phyloP scores from a whole-genome alignment of 1,140 invertebrate genomes.

The Leucophenga varia region DNA sequence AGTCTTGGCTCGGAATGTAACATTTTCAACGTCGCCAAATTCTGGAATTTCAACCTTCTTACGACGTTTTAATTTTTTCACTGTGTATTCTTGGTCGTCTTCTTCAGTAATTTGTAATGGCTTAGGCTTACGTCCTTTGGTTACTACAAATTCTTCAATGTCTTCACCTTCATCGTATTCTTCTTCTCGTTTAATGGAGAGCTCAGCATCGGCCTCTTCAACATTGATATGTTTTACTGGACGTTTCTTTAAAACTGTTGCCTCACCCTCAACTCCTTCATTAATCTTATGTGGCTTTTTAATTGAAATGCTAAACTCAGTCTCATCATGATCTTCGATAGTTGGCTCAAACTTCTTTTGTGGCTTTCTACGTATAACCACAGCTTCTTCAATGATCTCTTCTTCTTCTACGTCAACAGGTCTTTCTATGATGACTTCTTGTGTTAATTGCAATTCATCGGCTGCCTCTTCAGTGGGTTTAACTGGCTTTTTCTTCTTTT shows the following conservation, averaged over 20 bases:
- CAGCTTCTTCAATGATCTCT: conserved; percentile 46
- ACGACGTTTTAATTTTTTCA: conserved; percentile 69
- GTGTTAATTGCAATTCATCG: conserved; percentile 58
- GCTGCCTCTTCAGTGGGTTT: conserved; percentile 52
- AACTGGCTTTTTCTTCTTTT: conserved; percentile 54
- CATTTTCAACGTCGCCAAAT: conserved; percentile 70
- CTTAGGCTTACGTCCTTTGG: conserved; percentile 42
- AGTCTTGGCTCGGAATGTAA: conserved; percentile 71
- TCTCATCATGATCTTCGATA: conserved; percentile 45
- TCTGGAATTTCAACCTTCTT: conserved; percentile 67
- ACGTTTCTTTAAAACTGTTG: conserved; percentile 51
- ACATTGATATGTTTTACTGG: conserved; percentile 34
- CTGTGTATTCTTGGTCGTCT: conserved; percentile 69
- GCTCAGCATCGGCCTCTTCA: conserved; percentile 43
- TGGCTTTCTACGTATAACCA: conserved; percentile 45
- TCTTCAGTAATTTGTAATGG: conserved; percentile 65
- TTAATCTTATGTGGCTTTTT: conserved; percentile 51
- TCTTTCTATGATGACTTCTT: conserved; percentile 49
- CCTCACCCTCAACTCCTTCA: conserved; percentile 55
- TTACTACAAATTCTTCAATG: conserved; percentile 50
- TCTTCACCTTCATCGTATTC: conserved; percentile 57
- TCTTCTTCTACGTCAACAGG: conserved; percentile 56
- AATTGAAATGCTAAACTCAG: conserved; percentile 50
- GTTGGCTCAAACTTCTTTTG: conserved; percentile 40
- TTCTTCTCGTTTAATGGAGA: conserved; percentile 55